Evolutionary conservation across 2,797 vertebrate genomes (phyloP).

Genomic region (Propithecus perrieri): DNA sequence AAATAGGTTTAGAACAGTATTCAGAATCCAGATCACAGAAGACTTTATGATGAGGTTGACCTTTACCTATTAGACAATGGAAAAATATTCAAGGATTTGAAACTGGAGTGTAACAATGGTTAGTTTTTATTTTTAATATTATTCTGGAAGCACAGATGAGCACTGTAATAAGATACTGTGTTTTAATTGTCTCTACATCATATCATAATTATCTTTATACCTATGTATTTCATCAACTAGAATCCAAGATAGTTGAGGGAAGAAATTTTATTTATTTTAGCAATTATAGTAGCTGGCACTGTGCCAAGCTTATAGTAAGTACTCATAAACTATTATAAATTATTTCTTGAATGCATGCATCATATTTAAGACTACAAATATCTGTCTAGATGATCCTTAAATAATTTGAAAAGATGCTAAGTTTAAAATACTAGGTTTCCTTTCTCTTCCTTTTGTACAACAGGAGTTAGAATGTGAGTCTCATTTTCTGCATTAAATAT

Average conservation of each 20-base stretch:
- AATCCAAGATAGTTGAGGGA: neutral
- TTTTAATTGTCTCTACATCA: neutral
- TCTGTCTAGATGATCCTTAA: neutral
- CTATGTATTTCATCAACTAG: neutral
- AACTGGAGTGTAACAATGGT: neutral
- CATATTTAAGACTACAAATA: neutral
- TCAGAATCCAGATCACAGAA: neutral
- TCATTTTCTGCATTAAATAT: neutral
- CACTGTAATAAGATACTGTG: neutral
- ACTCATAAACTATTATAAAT: neutral
- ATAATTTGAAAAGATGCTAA: neutral
- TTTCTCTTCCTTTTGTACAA: neutral
- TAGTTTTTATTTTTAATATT: neutral
- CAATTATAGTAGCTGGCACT: neutral
- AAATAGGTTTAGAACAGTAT: neutral
- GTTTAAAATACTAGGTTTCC: neutral
- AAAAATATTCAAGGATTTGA: neutral
- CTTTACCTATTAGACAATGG: neutral
- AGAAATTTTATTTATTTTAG: constrained; percentile 1
- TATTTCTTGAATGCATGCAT: neutral
- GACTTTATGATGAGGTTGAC: neutral
- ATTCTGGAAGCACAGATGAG: neutral
- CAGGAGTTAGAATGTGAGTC: neutral
- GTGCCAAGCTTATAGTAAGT: neutral
- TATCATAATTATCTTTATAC: neutral